phyloP scores from a whole-genome alignment of 2,888 invertebrate genomes.

The Agrochola macilenta region DNA sequence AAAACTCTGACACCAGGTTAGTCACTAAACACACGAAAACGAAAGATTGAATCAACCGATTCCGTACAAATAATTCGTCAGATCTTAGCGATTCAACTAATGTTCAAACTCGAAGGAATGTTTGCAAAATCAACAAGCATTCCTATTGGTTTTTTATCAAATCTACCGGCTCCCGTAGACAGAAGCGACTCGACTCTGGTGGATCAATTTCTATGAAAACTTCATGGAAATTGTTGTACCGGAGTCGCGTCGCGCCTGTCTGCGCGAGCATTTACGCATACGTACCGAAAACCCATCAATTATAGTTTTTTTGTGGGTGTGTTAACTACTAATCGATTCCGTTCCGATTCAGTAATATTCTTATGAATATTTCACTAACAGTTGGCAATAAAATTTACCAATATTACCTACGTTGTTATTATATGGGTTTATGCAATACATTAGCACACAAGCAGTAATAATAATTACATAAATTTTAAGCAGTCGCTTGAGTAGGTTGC shows the following conservation, averaged over 20 bases:
- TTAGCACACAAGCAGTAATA: slow-evolving; percentile 61
- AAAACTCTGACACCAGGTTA: too few species aligned
- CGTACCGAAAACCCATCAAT: slow-evolving; percentile 35
- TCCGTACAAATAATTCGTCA: slow-evolving; percentile 11
- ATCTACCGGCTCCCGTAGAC: background rate
- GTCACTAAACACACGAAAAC: too few species aligned
- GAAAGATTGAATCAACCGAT: background rate
- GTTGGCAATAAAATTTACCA: slow-evolving; percentile 41
- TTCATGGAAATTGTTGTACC: background rate
- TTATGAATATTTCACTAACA: slow-evolving; percentile 51
- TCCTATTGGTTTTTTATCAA: slow-evolving; percentile 28
- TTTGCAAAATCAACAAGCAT: slow-evolving; percentile 43
- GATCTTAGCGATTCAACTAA: slow-evolving; percentile 33
- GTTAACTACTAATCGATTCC: slow-evolving; percentile 36
- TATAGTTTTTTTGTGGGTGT: slow-evolving; percentile 36
- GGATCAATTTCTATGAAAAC: background rate
- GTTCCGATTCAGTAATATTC: slow-evolving; percentile 40
- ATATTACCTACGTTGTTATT: slow-evolving; percentile 47
- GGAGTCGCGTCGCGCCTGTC: background rate
- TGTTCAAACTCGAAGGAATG: slow-evolving; percentile 30
- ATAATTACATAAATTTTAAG: slow-evolving; percentile 59
- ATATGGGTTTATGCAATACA: slow-evolving; percentile 55
- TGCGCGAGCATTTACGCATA: background rate
- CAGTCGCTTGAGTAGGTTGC: slow-evolving; percentile 46
- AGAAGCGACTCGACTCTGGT: background rate